Conservation (phyloP, 2,797 vertebrate genomes). For the Pantherophis vulpinus region DNA sequence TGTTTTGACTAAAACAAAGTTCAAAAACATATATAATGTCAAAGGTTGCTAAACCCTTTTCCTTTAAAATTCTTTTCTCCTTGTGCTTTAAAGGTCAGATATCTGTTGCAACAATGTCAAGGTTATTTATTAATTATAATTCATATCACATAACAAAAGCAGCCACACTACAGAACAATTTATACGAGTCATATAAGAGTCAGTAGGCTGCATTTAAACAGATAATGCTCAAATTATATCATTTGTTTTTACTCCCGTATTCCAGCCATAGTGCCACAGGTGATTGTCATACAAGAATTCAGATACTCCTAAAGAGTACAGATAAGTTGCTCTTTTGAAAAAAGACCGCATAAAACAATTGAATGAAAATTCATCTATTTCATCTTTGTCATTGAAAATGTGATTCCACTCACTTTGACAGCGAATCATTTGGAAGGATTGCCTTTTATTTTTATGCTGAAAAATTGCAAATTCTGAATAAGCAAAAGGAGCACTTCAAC, state of each 20-base stretch:
- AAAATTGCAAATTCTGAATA: background rate
- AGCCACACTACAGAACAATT: background rate
- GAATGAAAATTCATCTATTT: background rate
- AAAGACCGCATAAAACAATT: background rate
- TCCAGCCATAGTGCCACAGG: background rate
- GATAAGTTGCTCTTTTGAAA: background rate
- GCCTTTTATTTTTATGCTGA: background rate
- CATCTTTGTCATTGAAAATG: background rate
- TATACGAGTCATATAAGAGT: background rate
- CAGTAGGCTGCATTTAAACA: background rate
- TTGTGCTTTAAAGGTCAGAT: background rate
- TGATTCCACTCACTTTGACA: constrained; percentile 4
- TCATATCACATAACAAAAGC: background rate
- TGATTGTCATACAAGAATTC: background rate
- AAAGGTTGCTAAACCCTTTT: background rate
- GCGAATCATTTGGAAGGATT: constrained; percentile 14
- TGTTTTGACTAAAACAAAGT: background rate
- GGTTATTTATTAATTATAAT: background rate
- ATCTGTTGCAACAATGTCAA: background rate
- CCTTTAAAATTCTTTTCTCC: background rate
- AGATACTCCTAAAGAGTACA: background rate
- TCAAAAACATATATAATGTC: background rate
- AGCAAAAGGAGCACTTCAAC: constrained; percentile 2
- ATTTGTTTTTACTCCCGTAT: background rate
- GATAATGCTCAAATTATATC: background rate